phyloP scores from a whole-genome alignment of 2,797 vertebrate genomes.

The Botia almorhae region DNA sequence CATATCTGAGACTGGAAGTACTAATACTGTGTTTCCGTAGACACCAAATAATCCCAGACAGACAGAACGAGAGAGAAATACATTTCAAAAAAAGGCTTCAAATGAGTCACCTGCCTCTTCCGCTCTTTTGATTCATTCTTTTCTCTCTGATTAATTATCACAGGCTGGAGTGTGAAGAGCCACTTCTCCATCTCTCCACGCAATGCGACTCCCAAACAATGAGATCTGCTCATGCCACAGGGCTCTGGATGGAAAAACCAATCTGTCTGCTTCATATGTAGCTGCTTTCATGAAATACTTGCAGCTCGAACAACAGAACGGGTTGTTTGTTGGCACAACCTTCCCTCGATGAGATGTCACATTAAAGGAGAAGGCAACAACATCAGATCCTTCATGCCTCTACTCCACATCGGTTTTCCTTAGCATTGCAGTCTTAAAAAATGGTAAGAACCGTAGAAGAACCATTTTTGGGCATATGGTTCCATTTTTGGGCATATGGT shows the following conservation, averaged over 20 bases:
- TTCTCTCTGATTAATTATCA: slow-evolving; percentile 70
- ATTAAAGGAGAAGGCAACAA: slow-evolving; percentile 30
- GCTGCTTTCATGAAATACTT: slow-evolving; percentile 32
- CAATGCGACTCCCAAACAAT: slow-evolving; percentile 51
- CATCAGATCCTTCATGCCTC: slow-evolving; percentile 40
- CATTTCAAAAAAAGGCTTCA: not conserved
- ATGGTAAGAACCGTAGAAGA: no score
- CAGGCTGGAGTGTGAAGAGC: slow-evolving; percentile 63
- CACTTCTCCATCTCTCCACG: slow-evolving; percentile 36
- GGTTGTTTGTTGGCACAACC: slow-evolving; percentile 63
- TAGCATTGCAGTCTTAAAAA: slow-evolving; percentile 12
- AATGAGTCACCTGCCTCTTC: slow-evolving; percentile 13
- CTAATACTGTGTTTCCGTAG: not conserved
- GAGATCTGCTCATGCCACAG: slow-evolving; percentile 44
- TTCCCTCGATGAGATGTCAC: slow-evolving; percentile 45
- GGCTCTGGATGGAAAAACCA: not conserved
- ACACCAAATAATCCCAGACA: not conserved
- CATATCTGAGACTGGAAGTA: slow-evolving; percentile 8
- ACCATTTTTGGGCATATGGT: no score
- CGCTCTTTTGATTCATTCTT: slow-evolving; percentile 58
- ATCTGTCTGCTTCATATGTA: not conserved
- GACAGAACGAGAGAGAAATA: slow-evolving; percentile 5
- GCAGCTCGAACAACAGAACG: slow-evolving; percentile 55
- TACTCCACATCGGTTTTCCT: slow-evolving; percentile 22
- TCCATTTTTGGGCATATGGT: no score